Evolutionary conservation across 2,797 vertebrate species (phyloP).

Genomic region (Paratrypauchen microcephalus): DNA sequence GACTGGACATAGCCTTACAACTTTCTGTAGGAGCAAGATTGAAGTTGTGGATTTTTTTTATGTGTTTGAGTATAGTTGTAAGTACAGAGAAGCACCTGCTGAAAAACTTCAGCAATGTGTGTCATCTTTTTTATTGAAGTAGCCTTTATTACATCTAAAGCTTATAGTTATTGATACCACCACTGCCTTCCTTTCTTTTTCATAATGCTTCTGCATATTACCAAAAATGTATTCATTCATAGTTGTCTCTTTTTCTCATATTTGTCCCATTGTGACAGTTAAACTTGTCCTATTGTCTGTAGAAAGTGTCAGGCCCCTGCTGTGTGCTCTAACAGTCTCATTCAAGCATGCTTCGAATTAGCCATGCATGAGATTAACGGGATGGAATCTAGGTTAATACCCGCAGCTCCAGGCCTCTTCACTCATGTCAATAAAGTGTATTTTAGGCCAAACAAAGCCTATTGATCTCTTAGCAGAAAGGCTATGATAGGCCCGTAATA

Average conservation of each 20-base stretch:
- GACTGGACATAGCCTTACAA: no score
- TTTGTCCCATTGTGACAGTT: not conserved
- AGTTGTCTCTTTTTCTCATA: not conserved
- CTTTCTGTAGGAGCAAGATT: no score
- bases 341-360: constrained; percentile 49
- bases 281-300: not conserved
- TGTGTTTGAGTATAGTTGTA: no score
- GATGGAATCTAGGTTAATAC: constrained; percentile 45
- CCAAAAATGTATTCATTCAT: not conserved
- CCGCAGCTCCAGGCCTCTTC: constrained; percentile 20
- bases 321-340: constrained; percentile 37
- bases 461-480: constrained; percentile 46
- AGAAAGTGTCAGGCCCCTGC: not conserved
- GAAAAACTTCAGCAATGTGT: no score
- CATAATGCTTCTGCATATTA: no score
- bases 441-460: constrained; percentile 48
- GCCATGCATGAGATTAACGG: constrained; percentile 65
- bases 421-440: constrained; percentile 51
- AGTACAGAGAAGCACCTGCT: no score
- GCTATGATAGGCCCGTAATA: constrained; percentile 36
- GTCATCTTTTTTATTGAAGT: no score
- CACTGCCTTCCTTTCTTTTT: no score
- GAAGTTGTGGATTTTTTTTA: no score
- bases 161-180: no score
- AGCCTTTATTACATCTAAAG: no score